phyloP scores from a whole-genome alignment of 2,113 vertebrate genomes.

The Ovibos moschatus region DNA sequence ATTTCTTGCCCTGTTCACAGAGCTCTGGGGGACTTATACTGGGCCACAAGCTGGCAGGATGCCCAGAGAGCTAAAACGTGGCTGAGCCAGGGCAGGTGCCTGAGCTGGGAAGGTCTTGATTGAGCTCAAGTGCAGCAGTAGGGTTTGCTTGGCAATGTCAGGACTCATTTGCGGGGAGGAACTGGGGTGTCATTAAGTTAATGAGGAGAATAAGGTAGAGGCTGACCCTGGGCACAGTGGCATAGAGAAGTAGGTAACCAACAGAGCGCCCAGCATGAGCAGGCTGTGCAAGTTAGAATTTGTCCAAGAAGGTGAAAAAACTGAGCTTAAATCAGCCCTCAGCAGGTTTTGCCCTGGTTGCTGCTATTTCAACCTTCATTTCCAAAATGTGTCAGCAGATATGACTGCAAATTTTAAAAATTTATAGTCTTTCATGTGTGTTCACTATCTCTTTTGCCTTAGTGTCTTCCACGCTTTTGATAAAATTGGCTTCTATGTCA shows the following conservation, averaged over 20 bases:
- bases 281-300: background rate
- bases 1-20: background rate
- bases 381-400: background rate
- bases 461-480: slow-evolving; percentile 2
- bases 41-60: slow-evolving; percentile 6
- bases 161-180: background rate
- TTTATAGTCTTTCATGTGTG: background rate
- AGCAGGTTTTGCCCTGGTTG: background rate
- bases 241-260: background rate
- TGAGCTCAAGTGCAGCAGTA: background rate
- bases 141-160: background rate
- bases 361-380: background rate
- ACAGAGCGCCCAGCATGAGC: background rate
- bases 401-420: background rate
- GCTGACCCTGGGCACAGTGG: background rate
- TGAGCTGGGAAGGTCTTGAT: background rate
- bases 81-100: background rate
- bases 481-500: slow-evolving; percentile 32
- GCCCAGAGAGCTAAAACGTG: slow-evolving; percentile 12
- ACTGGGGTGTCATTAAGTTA: background rate
- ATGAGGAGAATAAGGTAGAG: background rate
- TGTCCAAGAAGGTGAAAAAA: background rate
- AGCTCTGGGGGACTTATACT: slow-evolving; percentile 27
- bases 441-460: slow-evolving; percentile 31
- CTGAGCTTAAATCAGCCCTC: background rate